Conservation (phyloP, 1,140 invertebrate species). For the Rhyzopertha dominica region DNA sequence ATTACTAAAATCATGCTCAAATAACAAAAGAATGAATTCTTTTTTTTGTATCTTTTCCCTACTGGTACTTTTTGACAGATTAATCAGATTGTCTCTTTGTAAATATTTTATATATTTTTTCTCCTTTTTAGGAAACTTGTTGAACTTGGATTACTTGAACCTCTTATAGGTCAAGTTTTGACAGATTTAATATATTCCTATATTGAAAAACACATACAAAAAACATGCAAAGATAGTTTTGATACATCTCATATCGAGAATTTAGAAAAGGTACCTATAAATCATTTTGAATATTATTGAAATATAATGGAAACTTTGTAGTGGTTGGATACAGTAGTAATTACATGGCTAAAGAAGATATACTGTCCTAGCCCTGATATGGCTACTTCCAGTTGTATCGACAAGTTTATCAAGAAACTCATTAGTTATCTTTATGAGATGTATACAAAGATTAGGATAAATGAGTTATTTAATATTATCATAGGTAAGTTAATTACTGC, state of each 20-base stretch:
- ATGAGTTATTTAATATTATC: conserved; percentile 93
- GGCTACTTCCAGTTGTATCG: conserved; percentile 53
- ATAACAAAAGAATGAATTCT: too few species aligned
- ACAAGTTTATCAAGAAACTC: conserved; percentile 73
- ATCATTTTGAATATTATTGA: conserved; percentile 12
- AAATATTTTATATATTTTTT: too few species aligned
- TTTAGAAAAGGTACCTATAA: conserved; percentile 56
- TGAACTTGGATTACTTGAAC: conserved; percentile 72
- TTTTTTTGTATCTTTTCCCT: too few species aligned
- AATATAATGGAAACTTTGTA: conserved; percentile 36
- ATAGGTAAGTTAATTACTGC: conserved; percentile 57
- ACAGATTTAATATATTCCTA: conserved; percentile 74
- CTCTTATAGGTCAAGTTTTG: conserved; percentile 72
- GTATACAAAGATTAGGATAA: conserved; percentile 81
- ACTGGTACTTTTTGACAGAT: too few species aligned
- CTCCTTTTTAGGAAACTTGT: conserved; percentile 51
- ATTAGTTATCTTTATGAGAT: conserved; percentile 82
- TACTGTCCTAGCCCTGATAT: conserved; percentile 61
- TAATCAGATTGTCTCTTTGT: too few species aligned
- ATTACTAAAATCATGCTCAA: too few species aligned
- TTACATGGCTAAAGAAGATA: conserved; percentile 76
- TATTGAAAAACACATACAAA: conserved; percentile 74
- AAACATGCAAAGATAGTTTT: conserved; percentile 76
- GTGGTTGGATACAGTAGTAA: conserved; percentile 78
- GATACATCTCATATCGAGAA: conserved; percentile 68